Conservation (phyloP, 2,888 invertebrate genomes). For the Himalopsyche japonica region DNA sequence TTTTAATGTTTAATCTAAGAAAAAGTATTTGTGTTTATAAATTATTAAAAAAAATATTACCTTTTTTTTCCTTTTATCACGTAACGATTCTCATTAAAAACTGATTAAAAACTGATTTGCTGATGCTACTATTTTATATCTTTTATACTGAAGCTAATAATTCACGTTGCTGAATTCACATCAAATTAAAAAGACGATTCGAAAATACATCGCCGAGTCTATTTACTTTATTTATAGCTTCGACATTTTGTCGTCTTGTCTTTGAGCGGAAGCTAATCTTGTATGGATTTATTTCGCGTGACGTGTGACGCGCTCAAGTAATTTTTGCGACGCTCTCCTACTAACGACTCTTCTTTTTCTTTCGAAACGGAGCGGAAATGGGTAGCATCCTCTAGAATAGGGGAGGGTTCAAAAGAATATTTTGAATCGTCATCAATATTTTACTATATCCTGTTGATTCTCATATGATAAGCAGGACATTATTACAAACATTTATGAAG, state of each 20-base stretch:
- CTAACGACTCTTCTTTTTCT: conserved; percentile 1
- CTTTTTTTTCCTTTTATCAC: too few species aligned
- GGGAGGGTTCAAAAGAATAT: not conserved
- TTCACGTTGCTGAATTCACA: not conserved
- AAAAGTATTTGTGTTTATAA: too few species aligned
- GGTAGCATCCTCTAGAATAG: not conserved
- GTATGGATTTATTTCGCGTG: not conserved
- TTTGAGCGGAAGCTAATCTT: not conserved
- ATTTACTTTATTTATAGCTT: not conserved
- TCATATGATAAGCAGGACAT: too few species aligned
- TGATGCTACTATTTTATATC: too few species aligned
- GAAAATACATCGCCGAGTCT: not conserved
- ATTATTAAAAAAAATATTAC: too few species aligned
- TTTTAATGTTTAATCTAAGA: too few species aligned
- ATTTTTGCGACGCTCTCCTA: not conserved
- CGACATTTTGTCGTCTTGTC: not conserved
- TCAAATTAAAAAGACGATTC: not conserved
- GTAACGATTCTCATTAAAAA: too few species aligned
- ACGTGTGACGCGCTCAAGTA: not conserved
- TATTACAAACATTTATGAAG: too few species aligned
- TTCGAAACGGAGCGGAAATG: not conserved
- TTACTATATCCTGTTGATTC: too few species aligned
- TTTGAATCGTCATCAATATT: too few species aligned
- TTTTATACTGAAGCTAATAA: too few species aligned
- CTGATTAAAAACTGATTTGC: too few species aligned